Evolutionary conservation across 1,140 invertebrate species (phyloP).

Genomic region (Drosophila fuyamai): DNA sequence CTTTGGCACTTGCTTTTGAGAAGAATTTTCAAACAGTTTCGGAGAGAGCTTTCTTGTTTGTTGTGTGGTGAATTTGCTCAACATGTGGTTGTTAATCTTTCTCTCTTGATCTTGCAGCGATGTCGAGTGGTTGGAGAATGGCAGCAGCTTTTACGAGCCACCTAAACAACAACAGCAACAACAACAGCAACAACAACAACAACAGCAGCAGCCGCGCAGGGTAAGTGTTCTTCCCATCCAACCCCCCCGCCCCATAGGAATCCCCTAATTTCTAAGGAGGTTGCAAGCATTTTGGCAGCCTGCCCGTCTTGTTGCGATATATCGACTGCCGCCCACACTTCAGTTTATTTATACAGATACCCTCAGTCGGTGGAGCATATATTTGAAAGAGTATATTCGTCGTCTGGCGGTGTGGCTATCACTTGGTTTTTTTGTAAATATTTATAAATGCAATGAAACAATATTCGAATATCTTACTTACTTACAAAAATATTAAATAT

Average conservation of each 20-base stretch:
- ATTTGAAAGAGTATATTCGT: slow-evolving; percentile 5
- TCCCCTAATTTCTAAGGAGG: slow-evolving; percentile 43
- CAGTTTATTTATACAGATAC: slow-evolving; percentile 65
- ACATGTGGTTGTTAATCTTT: slow-evolving; percentile 66
- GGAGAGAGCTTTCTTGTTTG: slow-evolving; percentile 42
- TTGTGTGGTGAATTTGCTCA: slow-evolving; percentile 77
- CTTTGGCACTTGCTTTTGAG: not conserved
- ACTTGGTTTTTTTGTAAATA: not conserved
- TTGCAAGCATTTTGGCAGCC: slow-evolving; percentile 72
- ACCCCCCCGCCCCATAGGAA: slow-evolving; percentile 3
- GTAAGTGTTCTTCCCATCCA: slow-evolving; percentile 55
- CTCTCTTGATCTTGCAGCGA: slow-evolving; percentile 65
- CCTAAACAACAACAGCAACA: slow-evolving; percentile 59
- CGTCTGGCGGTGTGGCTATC: not conserved
- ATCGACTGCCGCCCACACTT: slow-evolving; percentile 67
- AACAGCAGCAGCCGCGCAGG: slow-evolving; percentile 59
- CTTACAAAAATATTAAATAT: too few relatives aligned
- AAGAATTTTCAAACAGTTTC: slow-evolving; percentile 10
- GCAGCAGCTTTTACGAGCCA: slow-evolving; percentile 73
- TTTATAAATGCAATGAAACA: too few relatives aligned
- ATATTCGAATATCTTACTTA: too few relatives aligned
- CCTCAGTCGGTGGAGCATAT: slow-evolving; percentile 4
- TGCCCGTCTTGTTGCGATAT: slow-evolving; percentile 74
- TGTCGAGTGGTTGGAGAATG: slow-evolving; percentile 73
- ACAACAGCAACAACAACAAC: slow-evolving; percentile 48